phyloP scores from a whole-genome alignment of 2,113 vertebrate genomes.

The Panthera uncia region DNA sequence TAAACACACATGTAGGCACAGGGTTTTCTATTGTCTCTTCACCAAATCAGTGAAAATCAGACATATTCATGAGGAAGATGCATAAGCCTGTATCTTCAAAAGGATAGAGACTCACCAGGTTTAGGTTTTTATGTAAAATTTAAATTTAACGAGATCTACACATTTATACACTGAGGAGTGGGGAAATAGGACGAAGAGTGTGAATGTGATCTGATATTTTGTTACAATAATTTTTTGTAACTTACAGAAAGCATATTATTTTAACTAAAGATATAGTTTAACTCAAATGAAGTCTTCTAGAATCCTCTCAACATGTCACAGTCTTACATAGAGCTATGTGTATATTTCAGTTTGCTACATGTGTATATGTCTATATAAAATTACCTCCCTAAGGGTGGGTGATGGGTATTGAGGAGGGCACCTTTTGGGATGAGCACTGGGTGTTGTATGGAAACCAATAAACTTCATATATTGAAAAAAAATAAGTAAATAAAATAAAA shows the following conservation, averaged over 20 bases:
- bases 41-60: background rate
- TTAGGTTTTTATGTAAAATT: background rate
- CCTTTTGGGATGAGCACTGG: no score
- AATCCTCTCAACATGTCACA: background rate
- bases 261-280: background rate
- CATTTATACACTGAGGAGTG: background rate
- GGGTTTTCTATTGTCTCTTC: background rate
- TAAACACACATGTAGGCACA: fast-evolving
- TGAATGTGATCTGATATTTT: background rate
- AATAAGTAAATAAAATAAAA: background rate
- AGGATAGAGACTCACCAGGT: background rate
- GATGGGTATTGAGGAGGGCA: no score
- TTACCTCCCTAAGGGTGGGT: background rate
- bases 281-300: background rate
- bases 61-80: background rate
- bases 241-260: background rate
- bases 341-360: background rate
- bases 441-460: no score
- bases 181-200: background rate
- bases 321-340: background rate
- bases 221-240: background rate
- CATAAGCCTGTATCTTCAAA: background rate
- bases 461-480: no score
- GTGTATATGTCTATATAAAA: background rate
- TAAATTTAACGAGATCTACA: background rate